A percentile compares a stretch with the other conserved stretches of the same genome.
phyloP scores from a whole-genome alignment of 2,888 invertebrate genomes.

The Minunthozetes semirufus region DNA sequence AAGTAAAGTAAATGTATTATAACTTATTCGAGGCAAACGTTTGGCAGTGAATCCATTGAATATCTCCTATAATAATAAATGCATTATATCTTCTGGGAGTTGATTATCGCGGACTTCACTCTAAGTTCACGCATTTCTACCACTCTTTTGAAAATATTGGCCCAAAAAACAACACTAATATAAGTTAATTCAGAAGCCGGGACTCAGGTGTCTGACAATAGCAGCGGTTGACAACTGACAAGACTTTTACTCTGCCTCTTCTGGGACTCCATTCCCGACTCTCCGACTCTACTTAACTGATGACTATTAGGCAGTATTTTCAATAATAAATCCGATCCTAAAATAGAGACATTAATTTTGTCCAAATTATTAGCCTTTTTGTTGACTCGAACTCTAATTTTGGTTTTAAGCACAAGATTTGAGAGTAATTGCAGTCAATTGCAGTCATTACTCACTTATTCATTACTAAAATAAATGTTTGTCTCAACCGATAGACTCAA shows the following conservation, averaged over 20 bases:
- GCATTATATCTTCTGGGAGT: conserved; percentile 11
- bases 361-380: neutral
- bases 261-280: neutral
- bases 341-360: neutral
- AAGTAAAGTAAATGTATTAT: conserved; percentile 3
- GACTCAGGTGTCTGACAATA: neutral
- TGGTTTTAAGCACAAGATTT: too few species aligned
- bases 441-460: too few species aligned
- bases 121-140: neutral
- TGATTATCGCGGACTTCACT: neutral
- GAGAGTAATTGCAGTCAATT: too few species aligned
- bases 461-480: too few species aligned
- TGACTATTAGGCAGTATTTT: neutral
- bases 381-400: too few species aligned
- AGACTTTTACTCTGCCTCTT: neutral
- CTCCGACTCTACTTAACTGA: neutral
- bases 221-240: conserved; percentile 9
- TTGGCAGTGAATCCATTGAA: neutral
- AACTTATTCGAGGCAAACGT: neutral
- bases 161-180: neutral
- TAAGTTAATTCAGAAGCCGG: conserved; percentile 10
- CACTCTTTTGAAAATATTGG: neutral
- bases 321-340: neutral
- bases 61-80: neutral
- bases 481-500: too few species aligned